phyloP scores from a whole-genome alignment of 1,140 invertebrate species.

The Cryptotermes secundus region DNA sequence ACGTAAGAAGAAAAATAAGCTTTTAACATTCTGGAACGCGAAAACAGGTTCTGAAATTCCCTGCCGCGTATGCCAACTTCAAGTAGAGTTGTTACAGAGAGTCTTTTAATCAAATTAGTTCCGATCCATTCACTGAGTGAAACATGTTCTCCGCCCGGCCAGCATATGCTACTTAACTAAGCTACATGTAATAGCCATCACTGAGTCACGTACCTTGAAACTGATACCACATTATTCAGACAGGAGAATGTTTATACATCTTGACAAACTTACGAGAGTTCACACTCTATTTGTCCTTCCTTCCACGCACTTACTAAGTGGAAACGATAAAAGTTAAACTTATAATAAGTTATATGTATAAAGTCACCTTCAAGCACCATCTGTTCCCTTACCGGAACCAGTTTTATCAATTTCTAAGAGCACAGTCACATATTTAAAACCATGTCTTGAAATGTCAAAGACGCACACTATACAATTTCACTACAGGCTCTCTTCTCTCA shows the following conservation, averaged over 20 bases:
- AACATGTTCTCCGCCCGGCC: neutral
- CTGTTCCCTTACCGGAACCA: neutral
- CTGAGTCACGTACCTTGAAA: neutral
- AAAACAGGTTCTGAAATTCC: constrained; percentile 13
- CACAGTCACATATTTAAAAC: too few species aligned
- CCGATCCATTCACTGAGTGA: neutral
- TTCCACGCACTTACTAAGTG: neutral
- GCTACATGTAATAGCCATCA: neutral
- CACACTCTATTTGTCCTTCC: neutral
- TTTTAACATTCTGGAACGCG: neutral
- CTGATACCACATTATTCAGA: neutral
- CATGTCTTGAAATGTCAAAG: too few species aligned
- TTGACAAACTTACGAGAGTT: neutral
- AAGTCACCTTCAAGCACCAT: neutral
- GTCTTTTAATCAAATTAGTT: constrained; percentile 7
- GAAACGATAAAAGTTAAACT: neutral
- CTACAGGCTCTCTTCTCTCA: too few species aligned
- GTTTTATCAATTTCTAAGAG: too few species aligned
- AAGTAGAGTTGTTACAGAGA: neutral
- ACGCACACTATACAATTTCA: too few species aligned
- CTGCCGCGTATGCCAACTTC: neutral
- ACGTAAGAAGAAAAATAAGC: neutral
- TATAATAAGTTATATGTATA: neutral
- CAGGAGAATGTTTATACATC: neutral
- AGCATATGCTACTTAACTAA: neutral